Evolutionary conservation across 2,113 vertebrate species (phyloP), one percentile per base, ranked within the genome.

Genomic region (Myotis yumanensis): DNA sequence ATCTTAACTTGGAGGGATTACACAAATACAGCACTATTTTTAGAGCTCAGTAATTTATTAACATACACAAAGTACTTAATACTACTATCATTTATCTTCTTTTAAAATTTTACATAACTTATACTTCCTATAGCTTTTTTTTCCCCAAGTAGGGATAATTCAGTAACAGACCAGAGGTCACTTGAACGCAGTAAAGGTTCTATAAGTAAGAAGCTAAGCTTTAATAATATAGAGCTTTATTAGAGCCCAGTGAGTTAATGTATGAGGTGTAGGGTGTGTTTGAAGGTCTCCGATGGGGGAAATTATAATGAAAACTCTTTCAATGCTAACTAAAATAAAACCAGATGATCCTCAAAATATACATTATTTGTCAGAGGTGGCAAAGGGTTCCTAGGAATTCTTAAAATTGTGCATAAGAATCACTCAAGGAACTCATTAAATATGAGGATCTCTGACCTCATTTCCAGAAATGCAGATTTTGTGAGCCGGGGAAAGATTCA

Each of bases 281-380:
- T 92, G 57, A 89, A 87, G 48, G 93, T 69, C 43, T 96, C n/a
- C 73, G 57, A 52, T 84, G 82, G 80, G 46, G 62, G n/a, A 69
- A 51, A 25, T 80, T 91, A 40, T 48, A 75, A 32, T 84, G 87
- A 87, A 77, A 69, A 22, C 68, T 86, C 35, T 32, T 52, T 69
- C 20, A 71, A 20, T 64, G 32, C 51, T 94, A 57, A 84, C 91
- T 86, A 66, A 90, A 92, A 86, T 83, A 75, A 96, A 96, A 84
- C 8, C 23, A 73, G 23, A 75, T 83, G 57, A 86, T 69, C 10
- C 16, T 89, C n/a, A 92, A 83, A 94, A 89, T 64, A 73, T 46
- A 35, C 18, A 85, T 11, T 85, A 64, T 92, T 94, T 93, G 75
- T 73, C 77, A 89, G 48, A 76, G 20, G 30, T 20, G 7, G 64